These are phyloP conservation scores for Galemys pyrenaicus DNA, from an alignment of 2,113 vertebrate genomes.

Conservation along the genomic window DNA sequence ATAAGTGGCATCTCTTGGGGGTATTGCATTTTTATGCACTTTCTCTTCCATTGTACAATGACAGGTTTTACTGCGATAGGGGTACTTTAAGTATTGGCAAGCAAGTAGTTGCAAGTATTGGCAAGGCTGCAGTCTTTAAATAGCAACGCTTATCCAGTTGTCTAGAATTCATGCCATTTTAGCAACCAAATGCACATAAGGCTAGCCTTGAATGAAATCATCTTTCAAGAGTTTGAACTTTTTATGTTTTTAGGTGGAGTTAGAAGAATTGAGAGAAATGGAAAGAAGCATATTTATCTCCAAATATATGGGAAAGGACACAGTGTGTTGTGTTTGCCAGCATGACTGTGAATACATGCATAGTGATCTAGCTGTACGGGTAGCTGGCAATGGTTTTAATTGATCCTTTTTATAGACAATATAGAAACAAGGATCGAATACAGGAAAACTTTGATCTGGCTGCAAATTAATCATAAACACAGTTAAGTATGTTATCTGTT, in stretches of 20 bases:
- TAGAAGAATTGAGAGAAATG: neutral
- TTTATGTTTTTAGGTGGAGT: neutral
- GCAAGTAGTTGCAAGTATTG: no score
- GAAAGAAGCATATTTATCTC: neutral
- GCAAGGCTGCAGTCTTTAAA: neutral
- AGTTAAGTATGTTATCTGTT: neutral
- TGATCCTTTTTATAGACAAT: neutral
- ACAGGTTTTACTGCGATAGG: neutral
- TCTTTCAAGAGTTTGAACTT: neutral
- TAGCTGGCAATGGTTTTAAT: neutral
- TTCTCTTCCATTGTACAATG: neutral
- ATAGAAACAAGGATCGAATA: neutral
- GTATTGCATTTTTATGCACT: constrained; percentile 10
- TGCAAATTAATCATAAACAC: neutral
- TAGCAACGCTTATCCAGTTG: neutral
- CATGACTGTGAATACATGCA: rapidly evolving
- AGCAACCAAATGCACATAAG: neutral
- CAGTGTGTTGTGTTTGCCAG: neutral
- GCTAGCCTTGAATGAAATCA: neutral
- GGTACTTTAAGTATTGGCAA: neutral
- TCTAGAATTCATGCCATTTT: neutral
- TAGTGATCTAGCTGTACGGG: neutral
- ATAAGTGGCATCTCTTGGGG: neutral
- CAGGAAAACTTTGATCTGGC: neutral
- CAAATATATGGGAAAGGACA: neutral